These are phyloP conservation scores for Liolophura sinensis DNA, from an alignment of 1,140 invertebrate species.

Conservation along the genomic window DNA sequence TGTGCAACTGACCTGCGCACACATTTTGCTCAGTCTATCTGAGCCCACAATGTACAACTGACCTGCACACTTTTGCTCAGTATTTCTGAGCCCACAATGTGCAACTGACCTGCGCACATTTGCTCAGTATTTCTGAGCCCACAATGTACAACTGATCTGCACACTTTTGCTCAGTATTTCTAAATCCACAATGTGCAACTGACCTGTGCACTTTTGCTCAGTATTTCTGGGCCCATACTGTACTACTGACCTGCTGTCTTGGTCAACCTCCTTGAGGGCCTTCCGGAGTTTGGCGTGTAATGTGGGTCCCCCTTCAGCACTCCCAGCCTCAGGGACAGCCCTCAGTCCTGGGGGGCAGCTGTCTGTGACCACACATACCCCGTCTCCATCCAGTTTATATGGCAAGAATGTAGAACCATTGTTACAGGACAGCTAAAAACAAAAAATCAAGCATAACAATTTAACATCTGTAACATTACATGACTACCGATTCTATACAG, in stretches of 20 bases:
- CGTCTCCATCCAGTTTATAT: conserved; percentile 75
- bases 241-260: conserved; percentile 43
- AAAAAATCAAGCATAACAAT: neutral
- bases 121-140: no score
- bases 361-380: conserved; percentile 75
- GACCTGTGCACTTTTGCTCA: neutral
- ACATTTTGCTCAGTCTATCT: no score
- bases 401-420: conserved; percentile 83
- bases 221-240: no score
- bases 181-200: neutral
- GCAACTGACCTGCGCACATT: no score
- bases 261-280: conserved; percentile 49
- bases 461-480: no score
- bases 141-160: no score
- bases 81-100: no score
- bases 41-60: no score
- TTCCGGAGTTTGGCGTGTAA: conserved; percentile 76
- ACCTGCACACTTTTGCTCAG: no score
- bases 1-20: no score
- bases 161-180: no score
- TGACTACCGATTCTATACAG: no score
- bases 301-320: conserved; percentile 63
- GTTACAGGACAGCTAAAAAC: conserved; percentile 77
- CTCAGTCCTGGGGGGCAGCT: conserved; percentile 17
- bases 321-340: conserved; percentile 16